phyloP scores from a whole-genome alignment of 2,888 invertebrate genomes.

The Dorcus hopei region DNA sequence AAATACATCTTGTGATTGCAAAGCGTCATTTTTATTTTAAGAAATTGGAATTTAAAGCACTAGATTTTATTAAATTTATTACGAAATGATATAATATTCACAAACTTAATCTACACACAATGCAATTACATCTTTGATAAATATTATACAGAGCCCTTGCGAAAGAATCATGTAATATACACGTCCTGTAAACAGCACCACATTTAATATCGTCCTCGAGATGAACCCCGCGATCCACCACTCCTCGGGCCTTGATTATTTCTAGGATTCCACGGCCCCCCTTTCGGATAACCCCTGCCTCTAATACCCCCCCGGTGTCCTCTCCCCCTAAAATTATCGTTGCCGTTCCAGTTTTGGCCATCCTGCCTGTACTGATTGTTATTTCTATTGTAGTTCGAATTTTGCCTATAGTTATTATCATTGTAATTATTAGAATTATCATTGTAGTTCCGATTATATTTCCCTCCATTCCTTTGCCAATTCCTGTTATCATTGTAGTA shows the following conservation, averaged over 20 bases:
- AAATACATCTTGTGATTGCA: background rate
- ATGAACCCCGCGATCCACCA: conserved; percentile 20
- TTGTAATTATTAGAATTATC: conserved; percentile 13
- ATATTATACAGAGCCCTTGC: conserved; percentile 11
- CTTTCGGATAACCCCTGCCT: conserved; percentile 12
- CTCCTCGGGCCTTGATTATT: conserved; percentile 18
- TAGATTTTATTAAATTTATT: conserved; percentile 12
- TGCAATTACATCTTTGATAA: conserved; percentile 8
- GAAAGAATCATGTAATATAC: conserved; percentile 14
- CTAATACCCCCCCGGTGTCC: conserved; percentile 9
- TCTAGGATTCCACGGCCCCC: conserved; percentile 10
- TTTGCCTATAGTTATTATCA: conserved; percentile 16
- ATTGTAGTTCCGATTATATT: conserved; percentile 15
- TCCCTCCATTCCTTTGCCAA: conserved; percentile 47
- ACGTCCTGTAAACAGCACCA: conserved; percentile 6
- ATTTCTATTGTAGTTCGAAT: conserved; percentile 28
- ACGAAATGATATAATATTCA: conserved; percentile 15
- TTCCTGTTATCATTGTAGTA: conserved; percentile 48
- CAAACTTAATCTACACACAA: conserved; percentile 6
- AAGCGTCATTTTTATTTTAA: conserved; percentile 1
- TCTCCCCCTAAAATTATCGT: conserved; percentile 23
- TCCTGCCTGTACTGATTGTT: conserved; percentile 18
- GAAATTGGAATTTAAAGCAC: no score
- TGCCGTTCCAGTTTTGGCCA: conserved; percentile 23
- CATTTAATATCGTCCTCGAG: conserved; percentile 19